These are phyloP conservation scores for Raphicerus campestris DNA, from an alignment of 2,113 vertebrate species.

Conservation along the genomic window DNA sequence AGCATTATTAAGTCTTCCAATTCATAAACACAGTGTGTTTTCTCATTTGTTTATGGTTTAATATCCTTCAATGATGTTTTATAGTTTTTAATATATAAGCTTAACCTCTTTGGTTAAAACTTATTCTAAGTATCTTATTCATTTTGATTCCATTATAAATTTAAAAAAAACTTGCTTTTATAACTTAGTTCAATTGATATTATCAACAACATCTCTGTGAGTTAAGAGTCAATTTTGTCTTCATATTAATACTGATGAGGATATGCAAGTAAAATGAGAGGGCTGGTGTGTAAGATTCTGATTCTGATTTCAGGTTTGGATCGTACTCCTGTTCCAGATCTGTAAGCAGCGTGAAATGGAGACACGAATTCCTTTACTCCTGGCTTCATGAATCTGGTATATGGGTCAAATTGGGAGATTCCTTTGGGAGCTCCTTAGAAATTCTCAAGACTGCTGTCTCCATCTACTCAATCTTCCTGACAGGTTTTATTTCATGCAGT, in stretches of 20 bases:
- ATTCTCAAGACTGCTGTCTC: neutral
- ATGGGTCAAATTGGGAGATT: neutral
- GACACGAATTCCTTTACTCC: neutral
- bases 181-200: neutral
- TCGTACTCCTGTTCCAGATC: too few species aligned
- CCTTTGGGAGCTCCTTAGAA: neutral
- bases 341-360: neutral
- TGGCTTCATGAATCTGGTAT: neutral
- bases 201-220: neutral
- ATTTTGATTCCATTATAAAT: neutral
- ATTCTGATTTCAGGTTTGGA: neutral
- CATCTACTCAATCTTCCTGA: neutral
- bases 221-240: neutral
- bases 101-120: neutral
- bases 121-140: neutral
- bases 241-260: neutral
- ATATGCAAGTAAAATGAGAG: neutral
- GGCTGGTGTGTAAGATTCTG: neutral
- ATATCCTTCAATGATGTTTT: neutral
- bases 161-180: neutral
- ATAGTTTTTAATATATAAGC: neutral
- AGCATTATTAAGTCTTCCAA: neutral
- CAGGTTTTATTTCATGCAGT: neutral
- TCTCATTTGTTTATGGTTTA: neutral
- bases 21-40: neutral